Percentiles rank a stretch among this genome's conserved stretches.
Conservation (phyloP, 2,888 invertebrate genomes). For the Lithophane socia region DNA sequence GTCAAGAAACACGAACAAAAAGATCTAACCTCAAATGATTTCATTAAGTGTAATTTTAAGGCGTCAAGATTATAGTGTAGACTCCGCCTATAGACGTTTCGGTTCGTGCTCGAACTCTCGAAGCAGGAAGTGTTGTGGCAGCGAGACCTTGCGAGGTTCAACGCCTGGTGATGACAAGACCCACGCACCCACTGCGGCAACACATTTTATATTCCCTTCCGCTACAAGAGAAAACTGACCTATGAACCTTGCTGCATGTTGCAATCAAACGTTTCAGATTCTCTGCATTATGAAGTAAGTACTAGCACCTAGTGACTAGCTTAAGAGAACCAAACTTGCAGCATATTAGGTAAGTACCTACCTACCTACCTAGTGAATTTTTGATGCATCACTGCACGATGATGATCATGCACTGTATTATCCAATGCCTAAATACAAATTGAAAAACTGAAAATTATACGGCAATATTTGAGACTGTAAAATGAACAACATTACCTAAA, state of each 20-base stretch:
- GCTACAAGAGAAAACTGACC: conserved; percentile 83
- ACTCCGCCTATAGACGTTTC: conserved; percentile 69
- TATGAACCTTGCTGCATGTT: conserved; percentile 74
- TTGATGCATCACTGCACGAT: neutral
- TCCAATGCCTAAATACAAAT: neutral
- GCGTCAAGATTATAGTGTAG: conserved; percentile 60
- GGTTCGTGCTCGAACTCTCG: conserved; percentile 65
- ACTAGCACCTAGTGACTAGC: conserved; percentile 42
- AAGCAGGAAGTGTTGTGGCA: conserved; percentile 78
- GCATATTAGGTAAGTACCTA: conserved; percentile 43
- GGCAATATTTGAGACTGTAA: neutral
- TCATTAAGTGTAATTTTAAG: conserved; percentile 49
- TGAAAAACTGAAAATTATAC: neutral
- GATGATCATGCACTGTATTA: neutral
- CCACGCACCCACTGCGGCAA: conserved; percentile 63
- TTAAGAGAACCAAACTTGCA: conserved; percentile 62
- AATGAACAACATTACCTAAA: neutral
- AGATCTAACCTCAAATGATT: conserved; percentile 45
- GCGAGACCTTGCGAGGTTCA: conserved; percentile 84
- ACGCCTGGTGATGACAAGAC: conserved; percentile 75
- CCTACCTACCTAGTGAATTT: neutral
- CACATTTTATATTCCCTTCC: conserved; percentile 78
- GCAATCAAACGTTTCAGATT: conserved; percentile 70
- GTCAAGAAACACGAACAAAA: conserved; percentile 43
- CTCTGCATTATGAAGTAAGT: conserved; percentile 69